Conservation (phyloP, 2,797 vertebrate species). For the Leptoclinus maculatus region DNA sequence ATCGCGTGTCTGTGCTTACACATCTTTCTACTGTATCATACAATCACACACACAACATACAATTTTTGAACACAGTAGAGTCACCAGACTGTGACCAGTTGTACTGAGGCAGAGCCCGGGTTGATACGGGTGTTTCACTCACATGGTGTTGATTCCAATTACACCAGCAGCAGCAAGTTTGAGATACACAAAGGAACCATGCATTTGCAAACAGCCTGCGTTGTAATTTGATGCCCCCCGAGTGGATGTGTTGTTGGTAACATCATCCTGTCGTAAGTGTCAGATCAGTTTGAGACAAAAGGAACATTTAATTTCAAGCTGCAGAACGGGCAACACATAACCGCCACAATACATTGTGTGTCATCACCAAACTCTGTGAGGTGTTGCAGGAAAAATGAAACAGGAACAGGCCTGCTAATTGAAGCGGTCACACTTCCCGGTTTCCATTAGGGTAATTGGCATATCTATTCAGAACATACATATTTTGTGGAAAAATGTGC, state of each 20-base stretch:
- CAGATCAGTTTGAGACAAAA: constrained; percentile 60
- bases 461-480: constrained; percentile 81
- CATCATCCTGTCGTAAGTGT: constrained; percentile 48
- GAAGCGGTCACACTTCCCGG: constrained; percentile 74
- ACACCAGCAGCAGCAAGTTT: constrained; percentile 54
- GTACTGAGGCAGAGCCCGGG: constrained; percentile 13
- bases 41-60: constrained; percentile 25
- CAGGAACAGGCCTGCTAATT: constrained; percentile 74
- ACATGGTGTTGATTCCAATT: constrained; percentile 66
- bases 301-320: constrained; percentile 62
- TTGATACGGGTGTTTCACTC: constrained; percentile 47
- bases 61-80: constrained; percentile 37
- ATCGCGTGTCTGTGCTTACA: neutral
- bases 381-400: constrained; percentile 74
- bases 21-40: constrained; percentile 3
- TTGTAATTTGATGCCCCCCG: constrained; percentile 59
- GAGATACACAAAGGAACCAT: constrained; percentile 43
- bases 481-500: constrained; percentile 72
- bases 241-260: constrained; percentile 49
- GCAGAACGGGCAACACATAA: constrained; percentile 43
- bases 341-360: constrained; percentile 52
- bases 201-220: constrained; percentile 58
- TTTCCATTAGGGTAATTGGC: constrained; percentile 82
- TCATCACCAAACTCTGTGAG: constrained; percentile 73
- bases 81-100: constrained; percentile 62